These are phyloP conservation scores for Chrysotoxum bicinctum DNA, from an alignment of 2,888 invertebrate species.

Conservation along the genomic window DNA sequence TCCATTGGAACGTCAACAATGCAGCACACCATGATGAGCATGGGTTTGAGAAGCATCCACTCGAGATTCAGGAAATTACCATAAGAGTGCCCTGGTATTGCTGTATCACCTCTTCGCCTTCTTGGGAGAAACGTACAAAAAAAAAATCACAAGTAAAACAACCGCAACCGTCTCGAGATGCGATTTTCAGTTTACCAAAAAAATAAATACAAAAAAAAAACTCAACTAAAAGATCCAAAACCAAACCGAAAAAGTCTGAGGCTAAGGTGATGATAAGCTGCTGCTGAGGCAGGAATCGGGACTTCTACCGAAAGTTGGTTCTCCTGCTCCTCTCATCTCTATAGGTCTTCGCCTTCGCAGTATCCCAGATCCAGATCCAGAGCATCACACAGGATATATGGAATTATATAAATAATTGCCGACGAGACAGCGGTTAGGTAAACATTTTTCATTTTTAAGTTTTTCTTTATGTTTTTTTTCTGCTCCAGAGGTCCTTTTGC, in stretches of 20 bases:
- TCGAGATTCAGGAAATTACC: conserved; percentile 53
- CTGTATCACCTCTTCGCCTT: conserved; percentile 27
- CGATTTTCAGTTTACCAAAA: conserved; percentile 44
- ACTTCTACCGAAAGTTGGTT: conserved; percentile 35
- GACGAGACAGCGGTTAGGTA: conserved; percentile 72
- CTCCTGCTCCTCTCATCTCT: neutral
- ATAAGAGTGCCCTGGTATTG: conserved; percentile 49
- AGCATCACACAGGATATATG: conserved; percentile 65
- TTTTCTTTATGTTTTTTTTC: conserved; percentile 3
- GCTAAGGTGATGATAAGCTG: conserved; percentile 68
- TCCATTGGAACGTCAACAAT: conserved; percentile 69
- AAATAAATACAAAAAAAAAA: conserved; percentile 2
- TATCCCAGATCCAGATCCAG: neutral
- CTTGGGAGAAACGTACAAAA: conserved; percentile 26
- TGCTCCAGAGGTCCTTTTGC: conserved; percentile 33
- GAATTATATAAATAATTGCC: conserved; percentile 73
- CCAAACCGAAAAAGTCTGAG: conserved; percentile 36
- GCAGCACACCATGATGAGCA: conserved; percentile 22
- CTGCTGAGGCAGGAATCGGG: conserved; percentile 24
- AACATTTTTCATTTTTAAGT: conserved; percentile 62
- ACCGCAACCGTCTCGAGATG: conserved; percentile 66
- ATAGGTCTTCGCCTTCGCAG: neutral
- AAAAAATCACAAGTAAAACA: conserved; percentile 55
- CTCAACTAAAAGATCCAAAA: neutral
- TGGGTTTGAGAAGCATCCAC: conserved; percentile 16